phyloP scores from a whole-genome alignment of 2,888 invertebrate genomes.

The Phortica magna region DNA sequence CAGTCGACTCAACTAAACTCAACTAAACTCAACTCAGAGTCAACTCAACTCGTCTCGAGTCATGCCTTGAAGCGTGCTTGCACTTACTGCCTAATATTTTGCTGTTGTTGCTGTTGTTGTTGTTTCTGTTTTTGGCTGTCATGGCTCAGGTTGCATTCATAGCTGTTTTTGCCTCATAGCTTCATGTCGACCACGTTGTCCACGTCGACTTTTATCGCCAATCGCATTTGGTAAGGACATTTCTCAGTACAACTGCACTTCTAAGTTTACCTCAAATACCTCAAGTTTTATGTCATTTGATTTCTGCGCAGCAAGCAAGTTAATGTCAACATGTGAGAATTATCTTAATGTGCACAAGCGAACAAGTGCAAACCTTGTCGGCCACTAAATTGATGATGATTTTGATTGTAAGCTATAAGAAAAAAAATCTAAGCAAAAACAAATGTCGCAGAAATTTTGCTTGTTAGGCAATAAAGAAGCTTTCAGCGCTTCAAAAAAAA shows the following conservation, averaged over 20 bases:
- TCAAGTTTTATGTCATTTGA: conserved; percentile 34
- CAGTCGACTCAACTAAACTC: background rate
- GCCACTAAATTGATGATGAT: conserved; percentile 20
- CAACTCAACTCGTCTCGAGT: conserved; percentile 5
- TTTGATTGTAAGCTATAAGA: conserved; percentile 22
- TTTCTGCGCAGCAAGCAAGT: conserved; percentile 10
- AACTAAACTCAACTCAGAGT: conserved; percentile 20
- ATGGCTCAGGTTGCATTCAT: conserved; percentile 25
- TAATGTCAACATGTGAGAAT: background rate
- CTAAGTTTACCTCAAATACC: conserved; percentile 23
- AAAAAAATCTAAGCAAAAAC: background rate
- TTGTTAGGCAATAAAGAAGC: background rate
- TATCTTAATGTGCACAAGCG: conserved; percentile 13
- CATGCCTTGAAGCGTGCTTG: background rate
- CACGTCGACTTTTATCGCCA: conserved; percentile 22
- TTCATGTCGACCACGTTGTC: conserved; percentile 9
- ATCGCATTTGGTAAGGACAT: conserved; percentile 29
- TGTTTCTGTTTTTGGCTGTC: conserved; percentile 26
- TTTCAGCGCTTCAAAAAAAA: background rate
- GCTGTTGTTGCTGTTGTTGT: conserved; percentile 62
- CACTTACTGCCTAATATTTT: conserved; percentile 38
- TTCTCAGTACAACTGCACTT: conserved; percentile 8
- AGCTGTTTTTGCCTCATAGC: conserved; percentile 13
- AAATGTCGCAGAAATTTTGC: background rate
- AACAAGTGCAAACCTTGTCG: conserved; percentile 23